phyloP scores from a whole-genome alignment of 1,140 invertebrate species.

The Homarus americanus region DNA sequence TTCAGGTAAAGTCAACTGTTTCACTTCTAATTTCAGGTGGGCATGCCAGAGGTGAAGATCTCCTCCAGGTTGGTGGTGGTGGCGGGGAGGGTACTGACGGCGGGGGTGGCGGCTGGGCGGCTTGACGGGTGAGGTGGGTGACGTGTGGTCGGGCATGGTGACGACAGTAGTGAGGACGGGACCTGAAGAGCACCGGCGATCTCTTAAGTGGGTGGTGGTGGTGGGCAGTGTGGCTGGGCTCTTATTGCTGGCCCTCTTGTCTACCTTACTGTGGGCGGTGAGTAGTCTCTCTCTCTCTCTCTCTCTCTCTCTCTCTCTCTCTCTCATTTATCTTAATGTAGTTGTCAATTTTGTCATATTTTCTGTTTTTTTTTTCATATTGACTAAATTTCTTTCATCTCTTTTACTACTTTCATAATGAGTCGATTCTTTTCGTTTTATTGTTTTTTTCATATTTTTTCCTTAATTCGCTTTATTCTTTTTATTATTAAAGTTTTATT shows the following conservation, averaged over 20 bases:
- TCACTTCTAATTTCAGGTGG: constrained; percentile 51
- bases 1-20: too few species aligned
- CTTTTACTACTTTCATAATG: too few species aligned
- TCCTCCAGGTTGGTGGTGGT: constrained; percentile 68
- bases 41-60: constrained; percentile 68
- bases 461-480: too few species aligned
- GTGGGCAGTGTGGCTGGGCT: constrained; percentile 47
- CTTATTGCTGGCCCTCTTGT: constrained; percentile 36
- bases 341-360: too few species aligned
- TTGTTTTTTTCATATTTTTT: too few species aligned
- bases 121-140: not conserved
- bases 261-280: constrained; percentile 33
- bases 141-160: constrained; percentile 25
- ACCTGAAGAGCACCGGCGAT: constrained; percentile 2
- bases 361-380: too few species aligned
- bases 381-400: too few species aligned
- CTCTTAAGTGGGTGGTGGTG: constrained; percentile 52
- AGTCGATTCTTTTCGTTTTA: too few species aligned
- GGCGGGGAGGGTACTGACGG: not conserved
- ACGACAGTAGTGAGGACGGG: constrained; percentile 35
- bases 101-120: not conserved
- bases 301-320: too few species aligned
- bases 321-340: too few species aligned
- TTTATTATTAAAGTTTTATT: too few species aligned
- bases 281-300: constrained; percentile 14